phyloP scores from a whole-genome alignment of 2,113 vertebrate genomes.

The Turdus rufiventris region DNA sequence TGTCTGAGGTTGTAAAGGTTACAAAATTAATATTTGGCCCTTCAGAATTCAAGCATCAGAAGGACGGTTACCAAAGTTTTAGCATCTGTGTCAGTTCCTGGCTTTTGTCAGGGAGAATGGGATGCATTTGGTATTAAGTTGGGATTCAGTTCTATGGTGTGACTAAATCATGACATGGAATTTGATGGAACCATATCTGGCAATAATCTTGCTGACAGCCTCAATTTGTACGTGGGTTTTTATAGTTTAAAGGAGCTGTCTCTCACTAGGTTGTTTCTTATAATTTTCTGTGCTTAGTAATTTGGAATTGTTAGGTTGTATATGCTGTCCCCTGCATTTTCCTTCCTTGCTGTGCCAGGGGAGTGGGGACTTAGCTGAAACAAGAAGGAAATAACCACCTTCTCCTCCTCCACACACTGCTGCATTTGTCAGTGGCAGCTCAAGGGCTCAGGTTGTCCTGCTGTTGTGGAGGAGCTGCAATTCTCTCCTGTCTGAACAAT shows the following conservation, averaged over 20 bases:
- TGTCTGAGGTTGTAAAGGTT: not conserved
- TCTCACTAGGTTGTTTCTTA: not conserved
- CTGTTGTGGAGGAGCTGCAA: not conserved
- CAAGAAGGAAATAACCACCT: not conserved
- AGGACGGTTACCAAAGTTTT: not conserved
- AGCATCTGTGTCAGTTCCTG: accelerated
- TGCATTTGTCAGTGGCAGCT: not conserved
- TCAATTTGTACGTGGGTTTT: not conserved
- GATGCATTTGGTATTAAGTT: not conserved
- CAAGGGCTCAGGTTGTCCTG: not conserved
- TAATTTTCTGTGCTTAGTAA: not conserved
- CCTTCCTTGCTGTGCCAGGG: not conserved
- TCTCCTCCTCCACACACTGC: not conserved
- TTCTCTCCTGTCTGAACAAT: slow-evolving; percentile 1
- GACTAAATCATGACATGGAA: not conserved
- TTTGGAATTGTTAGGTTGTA: not conserved
- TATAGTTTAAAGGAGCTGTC: not conserved
- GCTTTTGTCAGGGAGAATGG: not conserved
- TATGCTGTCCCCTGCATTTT: not conserved
- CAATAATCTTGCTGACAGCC: not conserved
- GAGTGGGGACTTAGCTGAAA: not conserved
- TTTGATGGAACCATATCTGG: not conserved
- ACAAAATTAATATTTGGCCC: not conserved
- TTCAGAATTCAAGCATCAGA: not conserved
- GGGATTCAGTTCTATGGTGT: not conserved